Conservation (phyloP, 2,888 invertebrate genomes). For the Nezara viridula region DNA sequence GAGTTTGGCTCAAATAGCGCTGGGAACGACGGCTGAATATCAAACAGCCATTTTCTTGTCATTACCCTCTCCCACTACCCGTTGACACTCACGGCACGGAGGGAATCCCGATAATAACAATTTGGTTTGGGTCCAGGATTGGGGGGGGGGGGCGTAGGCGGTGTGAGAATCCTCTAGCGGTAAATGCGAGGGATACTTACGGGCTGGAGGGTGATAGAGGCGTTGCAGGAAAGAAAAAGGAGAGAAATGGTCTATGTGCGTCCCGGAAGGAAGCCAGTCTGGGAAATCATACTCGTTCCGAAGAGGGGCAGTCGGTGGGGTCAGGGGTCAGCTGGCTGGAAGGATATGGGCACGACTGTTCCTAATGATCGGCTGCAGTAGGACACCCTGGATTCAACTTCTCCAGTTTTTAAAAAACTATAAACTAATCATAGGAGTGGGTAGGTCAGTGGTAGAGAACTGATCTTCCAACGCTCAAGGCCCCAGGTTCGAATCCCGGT, state of each 20-base stretch:
- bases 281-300: not conserved
- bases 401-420: not conserved
- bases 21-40: not conserved
- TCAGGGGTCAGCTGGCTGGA: not conserved
- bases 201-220: not conserved
- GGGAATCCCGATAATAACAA: conserved; percentile 33
- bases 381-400: not conserved
- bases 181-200: not conserved
- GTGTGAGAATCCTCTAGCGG: not conserved
- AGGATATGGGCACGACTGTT: not conserved
- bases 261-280: not conserved
- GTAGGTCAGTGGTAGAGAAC: too few species aligned
- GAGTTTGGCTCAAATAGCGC: conserved; percentile 28
- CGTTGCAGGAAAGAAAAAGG: not conserved
- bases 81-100: conserved; percentile 27
- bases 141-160: not conserved
- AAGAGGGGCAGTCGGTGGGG: not conserved
- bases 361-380: not conserved
- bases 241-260: not conserved
- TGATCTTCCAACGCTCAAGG: too few species aligned
- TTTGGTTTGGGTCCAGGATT: conserved; percentile 1
- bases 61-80: conserved; percentile 10
- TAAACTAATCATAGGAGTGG: not conserved
- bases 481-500: too few species aligned
- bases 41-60: conserved; percentile 32